A percentile compares a stretch with the other conserved stretches of the same genome.
Conservation (phyloP, 2,113 vertebrate genomes). For the Tyto alba region DNA sequence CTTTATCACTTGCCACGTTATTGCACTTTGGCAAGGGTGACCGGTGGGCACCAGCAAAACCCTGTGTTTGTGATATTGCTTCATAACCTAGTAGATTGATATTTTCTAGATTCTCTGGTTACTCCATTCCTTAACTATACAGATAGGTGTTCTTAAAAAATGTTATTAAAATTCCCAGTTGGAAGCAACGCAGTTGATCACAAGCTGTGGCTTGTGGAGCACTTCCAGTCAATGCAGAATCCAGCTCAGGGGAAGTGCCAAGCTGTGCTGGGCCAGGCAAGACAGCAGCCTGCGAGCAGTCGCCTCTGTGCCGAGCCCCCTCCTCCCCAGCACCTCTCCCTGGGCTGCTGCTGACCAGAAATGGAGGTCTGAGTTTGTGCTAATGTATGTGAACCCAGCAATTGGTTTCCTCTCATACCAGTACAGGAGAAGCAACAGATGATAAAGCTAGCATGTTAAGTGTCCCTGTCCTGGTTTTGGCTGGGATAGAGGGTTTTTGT, state of each 20-base stretch:
- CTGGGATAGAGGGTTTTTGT: no score
- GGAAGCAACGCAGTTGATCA: background rate
- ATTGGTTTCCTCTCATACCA: rapidly evolving
- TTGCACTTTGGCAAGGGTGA: background rate
- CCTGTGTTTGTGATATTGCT: background rate
- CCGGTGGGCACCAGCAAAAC: background rate
- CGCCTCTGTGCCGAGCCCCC: rapidly evolving
- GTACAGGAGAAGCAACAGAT: background rate
- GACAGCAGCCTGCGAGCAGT: background rate
- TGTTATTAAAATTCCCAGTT: background rate
- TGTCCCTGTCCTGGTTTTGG: background rate
- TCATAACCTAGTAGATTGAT: background rate
- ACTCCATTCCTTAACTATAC: background rate
- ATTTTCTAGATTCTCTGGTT: background rate
- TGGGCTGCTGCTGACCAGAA: background rate
- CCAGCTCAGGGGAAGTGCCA: background rate
- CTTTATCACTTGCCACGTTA: background rate
- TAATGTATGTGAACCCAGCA: background rate
- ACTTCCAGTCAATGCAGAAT: background rate
- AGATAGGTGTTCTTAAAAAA: background rate
- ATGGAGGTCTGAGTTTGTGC: background rate
- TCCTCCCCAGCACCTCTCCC: background rate
- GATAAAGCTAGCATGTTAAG: background rate
- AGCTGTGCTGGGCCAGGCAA: background rate
- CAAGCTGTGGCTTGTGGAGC: background rate